These are phyloP conservation scores for Girardinichthys multiradiatus DNA, from an alignment of 2,113 vertebrate species.

Conservation along the genomic window DNA sequence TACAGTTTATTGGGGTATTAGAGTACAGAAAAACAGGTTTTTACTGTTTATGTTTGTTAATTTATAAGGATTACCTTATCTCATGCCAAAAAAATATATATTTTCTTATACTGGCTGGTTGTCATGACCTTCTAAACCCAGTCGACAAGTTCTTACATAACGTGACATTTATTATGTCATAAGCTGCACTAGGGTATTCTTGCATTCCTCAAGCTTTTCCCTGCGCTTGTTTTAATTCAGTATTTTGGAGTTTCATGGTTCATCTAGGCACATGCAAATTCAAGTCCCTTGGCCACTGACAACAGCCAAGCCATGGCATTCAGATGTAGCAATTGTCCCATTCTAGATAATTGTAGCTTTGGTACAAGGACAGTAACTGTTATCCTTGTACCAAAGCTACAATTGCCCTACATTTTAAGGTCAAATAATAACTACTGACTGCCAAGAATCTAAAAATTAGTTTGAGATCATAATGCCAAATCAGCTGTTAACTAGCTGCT, in stretches of 20 bases:
- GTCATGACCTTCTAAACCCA: neutral
- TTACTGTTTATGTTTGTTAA: too few species aligned
- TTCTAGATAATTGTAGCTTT: too few species aligned
- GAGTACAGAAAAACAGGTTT: neutral
- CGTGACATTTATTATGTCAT: conserved; percentile 28
- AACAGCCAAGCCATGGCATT: too few species aligned
- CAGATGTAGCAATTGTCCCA: neutral
- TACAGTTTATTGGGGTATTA: neutral
- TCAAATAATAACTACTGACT: neutral
- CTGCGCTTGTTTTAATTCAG: neutral
- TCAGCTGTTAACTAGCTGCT: neutral
- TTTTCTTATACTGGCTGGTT: neutral
- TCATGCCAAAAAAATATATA: neutral
- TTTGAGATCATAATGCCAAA: neutral
- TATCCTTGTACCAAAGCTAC: neutral
- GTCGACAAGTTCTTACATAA: conserved; percentile 24
- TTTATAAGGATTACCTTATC: neutral
- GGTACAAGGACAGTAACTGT: too few species aligned
- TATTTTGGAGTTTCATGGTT: neutral
- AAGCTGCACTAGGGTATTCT: conserved; percentile 12
- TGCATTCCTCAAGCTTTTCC: neutral
- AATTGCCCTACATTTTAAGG: neutral
- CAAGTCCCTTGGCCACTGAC: neutral
- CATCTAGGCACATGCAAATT: neutral
- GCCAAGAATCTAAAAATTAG: neutral